Evolutionary conservation across 2,888 invertebrate genomes (phyloP), one percentile per base, ranked within the genome.

Genomic region (Parnassius glacialis): DNA sequence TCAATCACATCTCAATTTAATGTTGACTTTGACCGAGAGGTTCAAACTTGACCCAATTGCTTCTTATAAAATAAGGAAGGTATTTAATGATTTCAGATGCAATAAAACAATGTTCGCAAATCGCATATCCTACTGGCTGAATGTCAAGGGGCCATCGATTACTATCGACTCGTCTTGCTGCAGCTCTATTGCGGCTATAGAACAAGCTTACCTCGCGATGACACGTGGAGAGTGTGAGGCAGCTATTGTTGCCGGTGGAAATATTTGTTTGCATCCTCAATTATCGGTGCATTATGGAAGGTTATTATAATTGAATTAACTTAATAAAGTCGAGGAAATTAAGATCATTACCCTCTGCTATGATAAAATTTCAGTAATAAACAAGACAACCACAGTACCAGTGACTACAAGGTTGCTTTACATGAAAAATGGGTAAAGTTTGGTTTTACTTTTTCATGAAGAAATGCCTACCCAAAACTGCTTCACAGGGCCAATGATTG

Each of bases 201-300:
- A 85, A 59, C 77, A 78, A 60, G 89, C 85, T 0, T 81, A 76
- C 60, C 71, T 73, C 7, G 84, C 83, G 2, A 77, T 90, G 3
- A 64, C 65, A 0, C 72, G 76, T 0, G 88, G 87, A 0, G 79
- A 81, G 9, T 86, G 87, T 57, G 88, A 87, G 25, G 81, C 84
- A 0, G 95, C 95, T 12, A 84, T 95, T 41, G 94, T 95, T 2
- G 94, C 93, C 2, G 94, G 94, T 1, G 80, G 89, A 10, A 93
- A 91, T 68, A 71, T 94, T 12, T 93, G 92, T 59, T 73, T 94
- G 41, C 93, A 93, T 67, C 94, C 94, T 1, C 83, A 87, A 55
- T 73, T 78, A 0, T 75, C 81, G 2, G 70, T 87, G 1, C 86
- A 87, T 56, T 81, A 76, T 61, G 75, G 75, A 65, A 83, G 86